These are phyloP conservation scores for Chalcosyrphus nemorum DNA, from an alignment of 2,888 invertebrate species.

Conservation along the genomic window DNA sequence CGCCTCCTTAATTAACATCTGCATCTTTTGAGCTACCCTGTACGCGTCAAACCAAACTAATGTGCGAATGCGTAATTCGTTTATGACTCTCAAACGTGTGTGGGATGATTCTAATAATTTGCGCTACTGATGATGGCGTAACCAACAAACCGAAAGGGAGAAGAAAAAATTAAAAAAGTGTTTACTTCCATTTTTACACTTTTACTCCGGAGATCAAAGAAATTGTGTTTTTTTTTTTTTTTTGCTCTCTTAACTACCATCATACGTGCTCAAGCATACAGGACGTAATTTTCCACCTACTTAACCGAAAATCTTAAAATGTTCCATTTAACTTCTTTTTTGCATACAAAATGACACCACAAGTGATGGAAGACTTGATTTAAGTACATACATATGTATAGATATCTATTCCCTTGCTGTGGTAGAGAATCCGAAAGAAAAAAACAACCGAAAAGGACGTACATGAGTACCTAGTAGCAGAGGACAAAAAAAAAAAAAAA, in stretches of 20 bases:
- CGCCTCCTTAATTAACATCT: not conserved
- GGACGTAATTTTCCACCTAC: conserved; percentile 49
- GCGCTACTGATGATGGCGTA: not conserved
- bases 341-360: conserved; percentile 25
- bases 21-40: not conserved
- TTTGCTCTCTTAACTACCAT: not conserved
- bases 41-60: not conserved
- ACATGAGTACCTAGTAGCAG: not conserved
- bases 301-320: conserved; percentile 47
- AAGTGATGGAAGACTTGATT: conserved; percentile 2
- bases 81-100: not conserved
- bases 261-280: conserved; percentile 37
- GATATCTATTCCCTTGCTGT: too few species aligned
- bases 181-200: not conserved
- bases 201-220: not conserved
- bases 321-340: conserved; percentile 38
- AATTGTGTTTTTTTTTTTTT: not conserved
- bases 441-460: not conserved
- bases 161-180: not conserved
- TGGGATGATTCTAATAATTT: conserved; percentile 17
- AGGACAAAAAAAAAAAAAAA: not conserved
- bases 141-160: not conserved
- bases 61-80: conserved; percentile 11
- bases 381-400: not conserved
- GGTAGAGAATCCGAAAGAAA: not conserved